Conservation (phyloP, 2,797 vertebrate genomes). For the Mallotus villosus region DNA sequence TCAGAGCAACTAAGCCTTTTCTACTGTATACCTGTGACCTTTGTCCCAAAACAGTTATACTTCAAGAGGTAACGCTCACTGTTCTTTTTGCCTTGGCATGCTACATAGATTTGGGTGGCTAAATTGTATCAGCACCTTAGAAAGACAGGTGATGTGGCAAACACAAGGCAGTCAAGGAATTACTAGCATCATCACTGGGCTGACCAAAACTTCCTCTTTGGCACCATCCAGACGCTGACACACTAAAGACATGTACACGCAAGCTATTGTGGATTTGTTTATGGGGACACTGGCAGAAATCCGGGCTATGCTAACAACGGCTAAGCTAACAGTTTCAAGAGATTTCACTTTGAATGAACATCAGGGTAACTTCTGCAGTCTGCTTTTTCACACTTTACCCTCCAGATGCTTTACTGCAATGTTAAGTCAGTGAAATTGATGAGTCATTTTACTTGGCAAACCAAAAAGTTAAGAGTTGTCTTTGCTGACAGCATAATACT, state of each 20-base stretch:
- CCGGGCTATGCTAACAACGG: conserved; percentile 1
- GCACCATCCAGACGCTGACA: conserved; percentile 27
- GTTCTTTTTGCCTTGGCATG: conserved; percentile 9
- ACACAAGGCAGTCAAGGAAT: conserved; percentile 29
- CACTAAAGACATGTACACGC: conserved; percentile 7
- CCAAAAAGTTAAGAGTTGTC: too few species aligned
- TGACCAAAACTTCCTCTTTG: conserved; percentile 44
- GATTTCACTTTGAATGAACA: neutral
- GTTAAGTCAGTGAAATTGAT: conserved; percentile 1
- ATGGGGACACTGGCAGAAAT: neutral
- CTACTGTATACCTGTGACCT: conserved; percentile 7
- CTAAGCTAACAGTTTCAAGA: neutral
- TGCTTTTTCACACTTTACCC: neutral
- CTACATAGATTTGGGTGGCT: conserved; percentile 5
- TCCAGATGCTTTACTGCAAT: neutral
- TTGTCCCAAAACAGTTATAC: conserved; percentile 13
- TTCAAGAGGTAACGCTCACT: conserved; percentile 15
- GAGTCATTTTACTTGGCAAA: neutral
- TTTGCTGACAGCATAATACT: too few species aligned
- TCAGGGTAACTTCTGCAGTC: neutral
- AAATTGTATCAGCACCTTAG: conserved; percentile 36
- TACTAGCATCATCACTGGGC: conserved; percentile 27
- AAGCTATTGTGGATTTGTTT: neutral
- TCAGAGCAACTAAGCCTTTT: neutral
- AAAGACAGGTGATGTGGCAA: conserved; percentile 42